phyloP scores from a whole-genome alignment of 2,888 invertebrate species.

The Hydriomena furcata region DNA sequence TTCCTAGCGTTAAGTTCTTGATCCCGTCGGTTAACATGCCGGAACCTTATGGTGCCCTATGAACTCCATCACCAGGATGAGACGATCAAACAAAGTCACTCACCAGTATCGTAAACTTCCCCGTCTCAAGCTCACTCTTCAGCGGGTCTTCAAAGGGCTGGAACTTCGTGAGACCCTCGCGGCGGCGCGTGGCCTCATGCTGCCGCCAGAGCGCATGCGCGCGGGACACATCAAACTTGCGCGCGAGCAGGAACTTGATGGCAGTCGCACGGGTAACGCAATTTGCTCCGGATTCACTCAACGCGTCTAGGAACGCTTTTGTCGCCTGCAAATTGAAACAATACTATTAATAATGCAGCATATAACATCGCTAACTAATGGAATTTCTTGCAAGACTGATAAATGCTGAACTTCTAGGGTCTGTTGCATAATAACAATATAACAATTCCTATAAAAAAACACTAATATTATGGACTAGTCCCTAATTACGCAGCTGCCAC shows the following conservation, averaged over 20 bases:
- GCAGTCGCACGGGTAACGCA: slow-evolving; percentile 93
- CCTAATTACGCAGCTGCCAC: too few relatives aligned
- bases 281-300: slow-evolving; percentile 83
- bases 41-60: too few relatives aligned
- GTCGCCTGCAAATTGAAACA: slow-evolving; percentile 85
- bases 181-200: slow-evolving; percentile 94
- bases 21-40: too few relatives aligned
- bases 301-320: slow-evolving; percentile 90
- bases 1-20: too few relatives aligned
- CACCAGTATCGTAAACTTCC: slow-evolving; percentile 98
- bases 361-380: too few relatives aligned
- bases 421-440: too few relatives aligned
- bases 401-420: too few relatives aligned
- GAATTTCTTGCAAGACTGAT: too few relatives aligned
- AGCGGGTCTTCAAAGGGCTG: slow-evolving; percentile 93
- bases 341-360: background rate
- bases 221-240: slow-evolving; percentile 96
- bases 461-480: too few relatives aligned
- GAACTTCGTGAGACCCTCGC: slow-evolving; percentile 93
- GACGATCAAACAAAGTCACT: too few relatives aligned
- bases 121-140: slow-evolving; percentile 93
- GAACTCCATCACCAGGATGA: too few relatives aligned
- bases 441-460: too few relatives aligned
- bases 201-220: slow-evolving; percentile 96
- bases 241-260: slow-evolving; percentile 94